These are phyloP conservation scores for Hypotaenidia philippensis DNA, from an alignment of 2,797 vertebrate genomes.

Conservation along the genomic window DNA sequence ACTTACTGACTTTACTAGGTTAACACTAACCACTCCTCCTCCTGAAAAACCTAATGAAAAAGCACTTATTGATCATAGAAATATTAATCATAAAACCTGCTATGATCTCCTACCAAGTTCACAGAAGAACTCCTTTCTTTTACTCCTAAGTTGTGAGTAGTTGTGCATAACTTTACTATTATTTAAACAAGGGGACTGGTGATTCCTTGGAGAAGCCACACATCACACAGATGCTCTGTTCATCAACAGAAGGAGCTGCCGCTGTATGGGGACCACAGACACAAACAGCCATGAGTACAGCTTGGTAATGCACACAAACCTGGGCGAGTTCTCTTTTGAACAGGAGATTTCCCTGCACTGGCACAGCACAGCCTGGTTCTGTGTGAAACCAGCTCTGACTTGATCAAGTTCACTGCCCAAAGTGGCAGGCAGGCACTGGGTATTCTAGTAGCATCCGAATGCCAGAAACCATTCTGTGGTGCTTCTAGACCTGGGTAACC, in stretches of 20 bases:
- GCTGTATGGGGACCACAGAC: background rate
- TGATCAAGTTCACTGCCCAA: background rate
- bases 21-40: background rate
- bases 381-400: background rate
- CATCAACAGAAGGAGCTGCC: background rate
- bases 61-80: background rate
- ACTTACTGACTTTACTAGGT: background rate
- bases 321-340: background rate
- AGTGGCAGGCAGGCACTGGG: background rate
- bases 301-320: background rate
- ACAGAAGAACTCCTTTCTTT: background rate
- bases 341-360: background rate
- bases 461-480: background rate
- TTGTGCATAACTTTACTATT: background rate
- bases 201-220: background rate
- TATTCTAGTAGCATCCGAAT: background rate
- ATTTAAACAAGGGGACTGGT: background rate
- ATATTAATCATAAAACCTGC: background rate
- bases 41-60: background rate
- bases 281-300: background rate
- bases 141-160: background rate
- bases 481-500: background rate
- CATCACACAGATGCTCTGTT: background rate
- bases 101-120: background rate
- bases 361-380: background rate